Conservation (phyloP, 2,888 invertebrate species). For the Cheilosia vernalis region DNA sequence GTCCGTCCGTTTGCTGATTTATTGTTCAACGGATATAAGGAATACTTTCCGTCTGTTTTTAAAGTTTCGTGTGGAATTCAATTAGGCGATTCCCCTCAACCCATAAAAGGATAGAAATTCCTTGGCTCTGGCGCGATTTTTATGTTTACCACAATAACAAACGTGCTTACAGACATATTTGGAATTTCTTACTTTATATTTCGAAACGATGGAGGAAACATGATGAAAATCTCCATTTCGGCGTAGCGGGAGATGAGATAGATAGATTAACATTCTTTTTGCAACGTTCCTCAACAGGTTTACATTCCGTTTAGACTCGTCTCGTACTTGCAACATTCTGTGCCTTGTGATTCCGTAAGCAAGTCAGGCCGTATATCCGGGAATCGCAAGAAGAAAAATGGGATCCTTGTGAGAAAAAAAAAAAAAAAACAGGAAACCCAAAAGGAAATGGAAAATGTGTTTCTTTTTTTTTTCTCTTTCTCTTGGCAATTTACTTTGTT, state of each 20-base stretch:
- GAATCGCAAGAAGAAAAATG: slow-evolving; percentile 9
- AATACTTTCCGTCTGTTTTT: slow-evolving; percentile 9
- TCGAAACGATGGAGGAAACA: background rate
- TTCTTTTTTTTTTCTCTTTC: background rate
- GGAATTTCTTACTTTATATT: background rate
- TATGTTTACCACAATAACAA: background rate
- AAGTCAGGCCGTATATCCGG: slow-evolving; percentile 4
- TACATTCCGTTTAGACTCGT: slow-evolving; percentile 19
- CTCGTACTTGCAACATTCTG: background rate
- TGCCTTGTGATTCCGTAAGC: slow-evolving; percentile 8
- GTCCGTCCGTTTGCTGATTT: background rate
- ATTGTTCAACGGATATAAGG: slow-evolving; percentile 4
- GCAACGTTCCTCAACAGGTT: slow-evolving; percentile 42
- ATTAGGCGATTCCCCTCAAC: slow-evolving; percentile 2
- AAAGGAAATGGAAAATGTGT: slow-evolving; percentile 14
- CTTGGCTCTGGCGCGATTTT: background rate
- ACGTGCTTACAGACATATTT: background rate
- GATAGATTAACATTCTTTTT: slow-evolving; percentile 28
- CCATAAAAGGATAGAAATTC: no score
- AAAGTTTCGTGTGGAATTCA: slow-evolving; percentile 21
- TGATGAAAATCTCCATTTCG: slow-evolving; percentile 9
- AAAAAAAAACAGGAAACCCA: slow-evolving; percentile 23
- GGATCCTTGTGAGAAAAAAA: background rate
- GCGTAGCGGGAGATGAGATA: background rate
- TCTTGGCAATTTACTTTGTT: background rate